phyloP scores from a whole-genome alignment of 2,888 invertebrate genomes.

The Caradrina kadenii region DNA sequence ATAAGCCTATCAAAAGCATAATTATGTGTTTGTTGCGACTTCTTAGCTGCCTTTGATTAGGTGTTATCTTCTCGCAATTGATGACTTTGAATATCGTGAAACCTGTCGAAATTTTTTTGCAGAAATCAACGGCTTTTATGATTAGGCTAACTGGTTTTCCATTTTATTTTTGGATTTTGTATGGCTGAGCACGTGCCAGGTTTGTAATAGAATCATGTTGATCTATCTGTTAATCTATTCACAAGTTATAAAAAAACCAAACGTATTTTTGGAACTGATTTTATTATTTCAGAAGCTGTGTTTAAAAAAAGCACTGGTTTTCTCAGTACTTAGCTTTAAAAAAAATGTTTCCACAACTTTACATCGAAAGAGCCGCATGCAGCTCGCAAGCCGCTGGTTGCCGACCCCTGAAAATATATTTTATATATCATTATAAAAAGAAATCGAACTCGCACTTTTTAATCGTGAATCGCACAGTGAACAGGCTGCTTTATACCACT shows the following conservation, averaged over 20 bases:
- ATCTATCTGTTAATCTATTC: background rate
- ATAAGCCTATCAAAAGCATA: slow-evolving; percentile 14
- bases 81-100: slow-evolving; percentile 1
- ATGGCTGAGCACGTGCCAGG: slow-evolving; percentile 9
- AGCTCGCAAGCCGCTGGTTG: too few relatives aligned
- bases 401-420: too few relatives aligned
- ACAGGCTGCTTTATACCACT: slow-evolving; percentile 66
- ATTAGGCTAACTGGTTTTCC: slow-evolving; percentile 28
- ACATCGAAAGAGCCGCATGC: too few relatives aligned
- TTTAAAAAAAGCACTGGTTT: too few relatives aligned
- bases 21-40: slow-evolving; percentile 5
- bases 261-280: too few relatives aligned
- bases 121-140: slow-evolving; percentile 26
- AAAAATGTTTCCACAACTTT: too few relatives aligned
- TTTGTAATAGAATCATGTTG: background rate
- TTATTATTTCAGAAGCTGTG: too few relatives aligned
- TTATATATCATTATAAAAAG: background rate
- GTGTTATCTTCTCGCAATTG: slow-evolving; percentile 24
- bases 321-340: too few relatives aligned
- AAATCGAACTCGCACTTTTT: background rate
- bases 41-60: slow-evolving; percentile 27
- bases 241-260: background rate
- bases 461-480: slow-evolving; percentile 50
- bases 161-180: slow-evolving; percentile 10
- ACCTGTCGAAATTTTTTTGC: slow-evolving; percentile 17